Evolutionary conservation across 92 coral and sea anemone genomes (phyloP).

Genomic region (Virgularia gustaviana): DNA sequence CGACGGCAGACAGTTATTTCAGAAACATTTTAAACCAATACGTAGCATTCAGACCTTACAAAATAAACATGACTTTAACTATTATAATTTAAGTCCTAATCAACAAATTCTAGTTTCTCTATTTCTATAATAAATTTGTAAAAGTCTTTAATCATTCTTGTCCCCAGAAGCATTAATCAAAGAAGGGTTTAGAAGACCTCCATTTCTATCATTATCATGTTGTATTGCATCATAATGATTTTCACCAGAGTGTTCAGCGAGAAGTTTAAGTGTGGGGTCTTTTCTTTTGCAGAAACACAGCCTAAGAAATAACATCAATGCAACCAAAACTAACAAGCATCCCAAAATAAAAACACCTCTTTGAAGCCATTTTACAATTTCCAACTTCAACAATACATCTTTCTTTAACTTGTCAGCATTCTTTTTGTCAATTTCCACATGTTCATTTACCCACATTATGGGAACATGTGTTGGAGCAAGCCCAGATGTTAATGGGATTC

Average conservation of each 20-base stretch:
- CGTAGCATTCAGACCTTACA: too few relatives aligned
- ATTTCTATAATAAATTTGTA: too few relatives aligned
- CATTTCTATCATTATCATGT: neutral
- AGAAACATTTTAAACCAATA: too few relatives aligned
- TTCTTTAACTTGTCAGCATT: constrained; percentile 62
- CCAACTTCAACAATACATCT: constrained; percentile 58
- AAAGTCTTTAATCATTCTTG: neutral
- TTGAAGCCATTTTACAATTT: constrained; percentile 65
- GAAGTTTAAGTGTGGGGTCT: neutral
- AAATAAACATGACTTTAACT: too few relatives aligned
- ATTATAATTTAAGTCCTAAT: neutral
- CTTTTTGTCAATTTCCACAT: constrained; percentile 55
- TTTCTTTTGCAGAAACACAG: neutral
- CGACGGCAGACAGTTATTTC: too few relatives aligned
- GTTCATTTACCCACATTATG: constrained; percentile 69
- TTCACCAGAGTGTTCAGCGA: neutral
- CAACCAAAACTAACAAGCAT: constrained; percentile 60
- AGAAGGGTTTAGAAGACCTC: constrained; percentile 8
- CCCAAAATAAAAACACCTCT: constrained; percentile 64
- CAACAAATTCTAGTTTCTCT: neutral
- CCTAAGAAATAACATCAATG: constrained; percentile 44
- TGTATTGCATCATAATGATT: neutral
- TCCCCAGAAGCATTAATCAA: constrained; percentile 16
- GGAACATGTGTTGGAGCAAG: constrained; percentile 63
- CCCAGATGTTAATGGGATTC: constrained; percentile 47